Evolutionary conservation across 2,797 vertebrate species (phyloP), one percentile per base, ranked within the genome.

Genomic region (Halcyon smyrnensis): DNA sequence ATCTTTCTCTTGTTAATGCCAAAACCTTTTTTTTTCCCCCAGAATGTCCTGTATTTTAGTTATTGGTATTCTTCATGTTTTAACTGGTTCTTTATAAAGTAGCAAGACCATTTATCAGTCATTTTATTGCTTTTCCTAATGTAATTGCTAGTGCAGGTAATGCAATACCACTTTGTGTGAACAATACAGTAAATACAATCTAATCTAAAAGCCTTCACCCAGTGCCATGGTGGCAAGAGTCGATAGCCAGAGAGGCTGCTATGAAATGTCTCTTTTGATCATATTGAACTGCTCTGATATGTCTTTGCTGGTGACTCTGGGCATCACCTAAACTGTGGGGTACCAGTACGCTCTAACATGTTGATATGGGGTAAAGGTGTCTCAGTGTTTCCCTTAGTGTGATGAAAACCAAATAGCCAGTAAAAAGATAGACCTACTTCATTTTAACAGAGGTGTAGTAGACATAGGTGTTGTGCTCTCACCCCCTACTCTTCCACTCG

Each of bases 1-100:
- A 95, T 95, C 68, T 79, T 69, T 70, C 87, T 89, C 48, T 76
- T 67, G 64, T 78, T 96, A 77, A 67, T 95, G 86, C 81, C 88
- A 90, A 73, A 89, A 56, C n/a, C 39, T 15, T 51, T 36, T 65
- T 63, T 57, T 36, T 19, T 53, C 30, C 56, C 51, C 53, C 28
- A 56, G 30, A 63, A 77, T 16, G 69, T 81, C 88, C 76, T 79
- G 32, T 45, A 34, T 90, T 90, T 93, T 67, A 67, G 39, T 89
- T 94, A 34, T 15, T 84, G 57, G 21, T 83, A 25, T 86, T 84
- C 50, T 85, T 89, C 9, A 30, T 56, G 34, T 84, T 87, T 73
- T n/a, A 89, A 91, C 75, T 62, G 21, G 4, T 64, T 77, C 64
- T 83, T 83, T 21, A 39, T 79, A 59, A 85, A 80, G 23, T 24